Evolutionary conservation across 1,140 invertebrate species (phyloP).

Genomic region (Cotesia typhae): DNA sequence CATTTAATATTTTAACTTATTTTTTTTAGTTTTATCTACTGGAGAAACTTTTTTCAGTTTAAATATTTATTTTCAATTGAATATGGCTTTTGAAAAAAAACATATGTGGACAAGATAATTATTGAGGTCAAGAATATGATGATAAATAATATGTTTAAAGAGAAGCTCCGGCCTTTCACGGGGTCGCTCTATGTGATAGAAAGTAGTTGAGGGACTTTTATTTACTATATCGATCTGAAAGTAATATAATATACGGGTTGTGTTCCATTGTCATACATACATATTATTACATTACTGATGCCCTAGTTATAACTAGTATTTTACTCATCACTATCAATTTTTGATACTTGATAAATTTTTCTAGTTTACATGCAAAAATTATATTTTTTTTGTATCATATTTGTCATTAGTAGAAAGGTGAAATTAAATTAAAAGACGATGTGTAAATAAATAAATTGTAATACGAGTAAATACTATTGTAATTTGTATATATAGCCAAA

Average conservation of each 20-base stretch:
- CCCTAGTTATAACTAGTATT: background rate
- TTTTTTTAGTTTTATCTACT: too few species aligned
- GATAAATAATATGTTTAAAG: background rate
- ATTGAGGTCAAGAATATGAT: slow-evolving; percentile 22
- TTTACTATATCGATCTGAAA: slow-evolving; percentile 28
- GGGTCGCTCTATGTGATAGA: slow-evolving; percentile 36
- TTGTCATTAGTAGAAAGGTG: too few species aligned
- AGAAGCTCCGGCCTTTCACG: background rate
- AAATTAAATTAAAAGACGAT: too few species aligned
- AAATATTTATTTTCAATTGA: too few species aligned
- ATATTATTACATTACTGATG: slow-evolving; percentile 5
- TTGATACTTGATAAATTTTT: background rate
- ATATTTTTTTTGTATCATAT: too few species aligned
- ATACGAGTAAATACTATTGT: too few species aligned
- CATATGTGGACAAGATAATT: background rate
- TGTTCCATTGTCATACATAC: background rate
- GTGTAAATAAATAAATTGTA: too few species aligned
- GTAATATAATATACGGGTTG: slow-evolving; percentile 30
- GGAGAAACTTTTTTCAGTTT: too few species aligned
- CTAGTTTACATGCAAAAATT: background rate
- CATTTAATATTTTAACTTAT: too few species aligned
- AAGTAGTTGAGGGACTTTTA: slow-evolving; percentile 48
- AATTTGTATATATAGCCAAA: too few species aligned
- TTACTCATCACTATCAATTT: background rate
- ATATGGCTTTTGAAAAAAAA: background rate